Percentiles rank a stretch among this genome's conserved stretches.
These are phyloP conservation scores for Cotesia chilonis DNA, from an alignment of 1,140 invertebrate genomes.

Conservation along the genomic window DNA sequence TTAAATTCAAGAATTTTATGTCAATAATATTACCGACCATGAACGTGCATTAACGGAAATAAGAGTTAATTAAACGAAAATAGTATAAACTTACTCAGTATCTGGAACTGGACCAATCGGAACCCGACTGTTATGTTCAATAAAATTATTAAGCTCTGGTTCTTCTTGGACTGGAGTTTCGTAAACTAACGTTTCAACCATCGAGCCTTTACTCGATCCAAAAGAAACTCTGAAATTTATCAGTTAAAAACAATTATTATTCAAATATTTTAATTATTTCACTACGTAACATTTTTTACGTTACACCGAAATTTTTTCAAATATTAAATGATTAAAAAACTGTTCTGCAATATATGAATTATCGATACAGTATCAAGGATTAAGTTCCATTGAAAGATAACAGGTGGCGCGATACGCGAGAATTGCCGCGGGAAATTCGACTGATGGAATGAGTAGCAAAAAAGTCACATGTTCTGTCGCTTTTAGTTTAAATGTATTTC, in stretches of 20 bases:
- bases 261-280: background rate
- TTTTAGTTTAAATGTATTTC: no score
- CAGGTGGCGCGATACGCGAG: no score
- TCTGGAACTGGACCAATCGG: slow-evolving; percentile 61
- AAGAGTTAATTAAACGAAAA: background rate
- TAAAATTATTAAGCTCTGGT: slow-evolving; percentile 73
- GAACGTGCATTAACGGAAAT: slow-evolving; percentile 7
- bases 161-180: slow-evolving; percentile 81
- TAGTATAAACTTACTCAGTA: slow-evolving; percentile 58
- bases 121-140: slow-evolving; percentile 74
- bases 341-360: no score
- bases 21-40: slow-evolving; percentile 5
- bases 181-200: slow-evolving; percentile 92
- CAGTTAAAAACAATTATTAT: background rate
- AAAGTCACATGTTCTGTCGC: no score
- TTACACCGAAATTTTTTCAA: no score
- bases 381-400: no score
- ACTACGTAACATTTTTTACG: background rate
- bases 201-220: slow-evolving; percentile 92
- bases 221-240: slow-evolving; percentile 80
- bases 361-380: no score
- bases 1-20: background rate
- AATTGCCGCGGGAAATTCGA: no score
- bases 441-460: no score
- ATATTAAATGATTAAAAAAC: no score